These are phyloP conservation scores for Florisuga fusca DNA, from an alignment of 2,797 vertebrate species.

Conservation along the genomic window DNA sequence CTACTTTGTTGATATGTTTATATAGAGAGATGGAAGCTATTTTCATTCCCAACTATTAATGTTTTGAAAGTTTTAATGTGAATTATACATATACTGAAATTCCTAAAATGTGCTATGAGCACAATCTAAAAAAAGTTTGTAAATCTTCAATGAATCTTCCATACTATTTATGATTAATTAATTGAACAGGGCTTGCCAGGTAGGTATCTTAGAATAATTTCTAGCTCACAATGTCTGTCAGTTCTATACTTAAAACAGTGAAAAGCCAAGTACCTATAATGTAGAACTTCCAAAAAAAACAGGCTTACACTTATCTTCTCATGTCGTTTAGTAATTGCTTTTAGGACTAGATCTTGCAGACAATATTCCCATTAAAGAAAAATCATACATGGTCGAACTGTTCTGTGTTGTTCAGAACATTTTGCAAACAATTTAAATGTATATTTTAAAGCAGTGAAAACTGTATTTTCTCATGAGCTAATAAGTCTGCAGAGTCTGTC, in stretches of 20 bases:
- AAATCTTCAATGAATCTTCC: slow-evolving; percentile 1
- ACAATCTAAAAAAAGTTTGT: neutral
- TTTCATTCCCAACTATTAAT: neutral
- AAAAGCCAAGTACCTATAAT: neutral
- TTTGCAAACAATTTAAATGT: slow-evolving; percentile 29
- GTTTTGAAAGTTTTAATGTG: slow-evolving; percentile 5
- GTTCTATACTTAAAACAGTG: neutral
- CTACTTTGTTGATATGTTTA: neutral
- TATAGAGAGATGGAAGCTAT: neutral
- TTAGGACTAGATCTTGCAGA: neutral
- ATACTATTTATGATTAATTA: neutral
- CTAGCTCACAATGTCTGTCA: neutral
- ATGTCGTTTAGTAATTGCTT: neutral
- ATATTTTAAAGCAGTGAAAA: slow-evolving; percentile 19
- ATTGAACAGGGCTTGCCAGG: neutral
- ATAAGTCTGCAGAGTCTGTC: neutral
- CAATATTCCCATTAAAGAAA: neutral
- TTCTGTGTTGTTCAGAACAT: neutral
- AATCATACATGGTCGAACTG: neutral
- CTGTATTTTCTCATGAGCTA: slow-evolving; percentile 13
- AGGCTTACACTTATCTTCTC: neutral
- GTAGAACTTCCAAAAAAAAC: neutral
- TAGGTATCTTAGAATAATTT: neutral
- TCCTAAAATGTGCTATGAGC: neutral
- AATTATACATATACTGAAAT: slow-evolving; percentile 8